Conservation (phyloP, 2,797 vertebrate genomes). For the Mormyrus proboscirostris region DNA sequence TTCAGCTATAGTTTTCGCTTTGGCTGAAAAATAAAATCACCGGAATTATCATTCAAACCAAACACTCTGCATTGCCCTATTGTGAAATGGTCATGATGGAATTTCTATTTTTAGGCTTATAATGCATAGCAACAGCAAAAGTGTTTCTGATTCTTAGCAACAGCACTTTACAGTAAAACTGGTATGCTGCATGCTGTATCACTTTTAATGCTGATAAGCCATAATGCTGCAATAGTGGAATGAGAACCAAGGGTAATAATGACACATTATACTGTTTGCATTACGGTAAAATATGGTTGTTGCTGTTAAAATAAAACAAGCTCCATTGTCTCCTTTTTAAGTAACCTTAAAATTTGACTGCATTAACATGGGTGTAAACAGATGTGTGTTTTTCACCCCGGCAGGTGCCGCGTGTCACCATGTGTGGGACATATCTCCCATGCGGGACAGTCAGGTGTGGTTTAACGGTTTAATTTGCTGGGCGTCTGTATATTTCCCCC, state of each 20-base stretch:
- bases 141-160: constrained; percentile 21
- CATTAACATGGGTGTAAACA: background rate
- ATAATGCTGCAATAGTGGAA: background rate
- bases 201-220: background rate
- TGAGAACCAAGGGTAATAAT: background rate
- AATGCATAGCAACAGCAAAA: constrained; percentile 20
- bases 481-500: background rate
- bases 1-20: background rate
- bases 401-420: background rate
- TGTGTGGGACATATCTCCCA: background rate
- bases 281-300: background rate
- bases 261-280: background rate
- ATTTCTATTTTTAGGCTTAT: constrained; percentile 21
- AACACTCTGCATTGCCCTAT: constrained; percentile 9
- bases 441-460: background rate
- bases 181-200: background rate
- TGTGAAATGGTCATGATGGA: constrained; percentile 21
- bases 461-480: background rate
- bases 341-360: background rate
- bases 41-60: constrained; percentile 5
- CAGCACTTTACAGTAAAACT: constrained; percentile 2
- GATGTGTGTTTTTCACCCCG: background rate
- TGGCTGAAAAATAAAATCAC: background rate
- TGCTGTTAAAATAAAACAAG: background rate
- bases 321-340: too few species aligned